Conservation (phyloP, 2,113 vertebrate species). For the Holacanthus passer region DNA sequence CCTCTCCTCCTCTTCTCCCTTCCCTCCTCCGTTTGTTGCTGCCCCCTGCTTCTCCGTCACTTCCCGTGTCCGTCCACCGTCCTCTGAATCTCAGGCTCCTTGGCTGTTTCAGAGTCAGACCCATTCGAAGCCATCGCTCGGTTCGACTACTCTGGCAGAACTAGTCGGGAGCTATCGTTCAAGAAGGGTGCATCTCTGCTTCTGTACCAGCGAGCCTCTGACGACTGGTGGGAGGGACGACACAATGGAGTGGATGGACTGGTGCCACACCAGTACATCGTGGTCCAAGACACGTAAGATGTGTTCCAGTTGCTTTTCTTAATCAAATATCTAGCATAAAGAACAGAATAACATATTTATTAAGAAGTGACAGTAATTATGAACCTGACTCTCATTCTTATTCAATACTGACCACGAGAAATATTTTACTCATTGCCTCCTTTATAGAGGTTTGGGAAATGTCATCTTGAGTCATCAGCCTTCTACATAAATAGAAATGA, state of each 20-base stretch:
- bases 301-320: neutral
- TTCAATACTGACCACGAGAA: neutral
- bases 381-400: neutral
- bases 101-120: slow-evolving; percentile 91
- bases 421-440: neutral
- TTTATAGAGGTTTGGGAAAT: neutral
- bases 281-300: slow-evolving; percentile 94
- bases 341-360: neutral
- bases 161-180: slow-evolving; percentile 92
- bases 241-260: slow-evolving; percentile 93
- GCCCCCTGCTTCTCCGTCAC: slow-evolving; percentile 40
- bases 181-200: slow-evolving; percentile 94
- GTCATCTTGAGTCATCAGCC: neutral
- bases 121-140: slow-evolving; percentile 94
- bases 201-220: slow-evolving; percentile 92
- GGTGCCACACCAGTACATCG: slow-evolving; percentile 96
- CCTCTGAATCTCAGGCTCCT: slow-evolving; percentile 81
- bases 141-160: slow-evolving; percentile 95
- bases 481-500: neutral
- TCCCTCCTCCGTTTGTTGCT: neutral
- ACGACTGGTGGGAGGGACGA: slow-evolving; percentile 97
- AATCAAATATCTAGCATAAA: neutral
- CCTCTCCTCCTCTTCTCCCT: slow-evolving; percentile 35
- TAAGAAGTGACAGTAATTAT: neutral
- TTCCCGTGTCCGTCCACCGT: slow-evolving; percentile 43